Conservation (phyloP, 2,113 vertebrate species). For the Hydrochoerus hydrochaeris region DNA sequence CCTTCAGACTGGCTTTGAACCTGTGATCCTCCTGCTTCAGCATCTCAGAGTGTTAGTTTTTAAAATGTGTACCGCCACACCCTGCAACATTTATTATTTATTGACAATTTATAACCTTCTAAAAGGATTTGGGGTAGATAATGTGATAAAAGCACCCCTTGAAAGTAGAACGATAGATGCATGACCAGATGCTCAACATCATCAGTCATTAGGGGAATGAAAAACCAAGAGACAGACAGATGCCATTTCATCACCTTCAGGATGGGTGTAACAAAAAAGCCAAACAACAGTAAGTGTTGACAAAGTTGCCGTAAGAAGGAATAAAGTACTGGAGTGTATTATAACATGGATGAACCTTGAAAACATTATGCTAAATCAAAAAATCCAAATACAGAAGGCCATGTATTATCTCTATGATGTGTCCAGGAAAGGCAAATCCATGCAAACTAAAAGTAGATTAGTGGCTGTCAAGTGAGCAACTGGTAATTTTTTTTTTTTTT, state of each 20-base stretch:
- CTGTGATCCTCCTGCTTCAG: not conserved
- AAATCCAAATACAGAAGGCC: not conserved
- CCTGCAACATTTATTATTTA: conserved; percentile 24
- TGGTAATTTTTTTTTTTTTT: not conserved
- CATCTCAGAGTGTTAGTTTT: not conserved
- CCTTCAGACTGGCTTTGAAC: not conserved
- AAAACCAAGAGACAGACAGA: conserved; percentile 5
- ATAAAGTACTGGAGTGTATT: not conserved
- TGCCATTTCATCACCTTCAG: not conserved
- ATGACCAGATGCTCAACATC: not conserved
- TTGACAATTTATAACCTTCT: not conserved
- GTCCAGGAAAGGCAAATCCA: not conserved
- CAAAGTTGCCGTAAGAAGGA: not conserved
- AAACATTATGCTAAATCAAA: conserved; percentile 14
- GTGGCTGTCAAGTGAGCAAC: not conserved
- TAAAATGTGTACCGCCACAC: not conserved
- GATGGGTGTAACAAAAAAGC: not conserved
- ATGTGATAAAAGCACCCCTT: not conserved
- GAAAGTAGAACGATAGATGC: conserved; percentile 11
- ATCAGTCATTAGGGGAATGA: conserved; percentile 24
- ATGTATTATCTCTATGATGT: not conserved
- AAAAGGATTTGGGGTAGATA: conserved; percentile 32
- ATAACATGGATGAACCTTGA: not conserved
- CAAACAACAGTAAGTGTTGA: not conserved
- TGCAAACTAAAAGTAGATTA: not conserved